A percentile compares a stretch with the other conserved stretches of the same genome.
These are phyloP conservation scores for Leptonema lineaticorne DNA, from an alignment of 1,140 invertebrate species.

Conservation along the genomic window DNA sequence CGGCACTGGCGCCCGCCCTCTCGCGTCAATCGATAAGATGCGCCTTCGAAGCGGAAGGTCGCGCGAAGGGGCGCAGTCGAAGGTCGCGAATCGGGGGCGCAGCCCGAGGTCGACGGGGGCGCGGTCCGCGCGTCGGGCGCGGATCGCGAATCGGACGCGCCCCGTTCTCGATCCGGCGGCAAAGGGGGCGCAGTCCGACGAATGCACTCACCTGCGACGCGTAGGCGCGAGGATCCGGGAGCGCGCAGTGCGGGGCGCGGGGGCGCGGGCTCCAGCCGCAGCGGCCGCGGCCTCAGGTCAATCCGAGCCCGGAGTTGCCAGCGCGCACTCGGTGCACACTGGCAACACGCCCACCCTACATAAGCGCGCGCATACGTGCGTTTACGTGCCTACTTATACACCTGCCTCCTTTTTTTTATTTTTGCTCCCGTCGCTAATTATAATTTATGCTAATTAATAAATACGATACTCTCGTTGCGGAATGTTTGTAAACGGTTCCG, in stretches of 20 bases:
- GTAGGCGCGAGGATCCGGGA: background rate
- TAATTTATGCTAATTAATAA: too few relatives aligned
- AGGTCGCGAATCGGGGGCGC: background rate
- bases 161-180: background rate
- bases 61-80: background rate
- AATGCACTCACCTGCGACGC: background rate
- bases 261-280: conserved; percentile 8
- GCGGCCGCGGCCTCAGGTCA: conserved; percentile 21
- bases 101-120: background rate
- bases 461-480: too few relatives aligned
- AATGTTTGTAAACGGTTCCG: too few relatives aligned
- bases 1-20: background rate
- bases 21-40: background rate
- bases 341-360: conserved; percentile 9
- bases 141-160: background rate
- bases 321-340: background rate
- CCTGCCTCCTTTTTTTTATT: background rate
- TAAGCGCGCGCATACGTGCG: background rate
- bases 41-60: too few relatives aligned
- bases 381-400: too few relatives aligned
- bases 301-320: conserved; percentile 24
- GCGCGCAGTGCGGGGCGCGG: background rate
- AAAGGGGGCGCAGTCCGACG: background rate
- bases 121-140: background rate
- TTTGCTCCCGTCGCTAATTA: background rate